These are phyloP conservation scores for Orycteropus afer DNA, from an alignment of 2,113 vertebrate genomes.

Conservation along the genomic window DNA sequence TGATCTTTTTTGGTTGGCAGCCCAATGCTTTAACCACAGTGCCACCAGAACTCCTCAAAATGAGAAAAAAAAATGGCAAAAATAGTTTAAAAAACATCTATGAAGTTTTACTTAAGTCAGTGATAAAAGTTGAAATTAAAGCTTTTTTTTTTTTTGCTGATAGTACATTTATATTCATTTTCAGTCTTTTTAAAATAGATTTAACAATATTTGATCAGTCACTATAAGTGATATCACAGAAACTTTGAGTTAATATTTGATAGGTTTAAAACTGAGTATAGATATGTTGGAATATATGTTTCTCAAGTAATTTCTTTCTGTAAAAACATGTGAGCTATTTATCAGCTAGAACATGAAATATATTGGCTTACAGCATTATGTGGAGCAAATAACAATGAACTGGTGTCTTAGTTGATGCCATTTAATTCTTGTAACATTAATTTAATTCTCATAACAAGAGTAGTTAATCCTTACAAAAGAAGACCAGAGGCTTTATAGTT, in stretches of 20 bases:
- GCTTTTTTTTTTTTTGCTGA: background rate
- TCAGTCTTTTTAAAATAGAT: slow-evolving; percentile 7
- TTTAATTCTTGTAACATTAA: slow-evolving; percentile 13
- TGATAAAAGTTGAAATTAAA: background rate
- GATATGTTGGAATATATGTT: background rate
- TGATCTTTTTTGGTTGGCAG: no score
- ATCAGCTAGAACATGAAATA: background rate
- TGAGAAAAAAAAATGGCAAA: slow-evolving; percentile 12
- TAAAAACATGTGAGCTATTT: background rate
- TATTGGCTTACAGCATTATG: background rate
- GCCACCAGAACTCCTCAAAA: no score
- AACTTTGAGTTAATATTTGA: slow-evolving; percentile 11
- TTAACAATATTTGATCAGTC: slow-evolving; percentile 12
- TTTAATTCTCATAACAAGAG: slow-evolving; percentile 11
- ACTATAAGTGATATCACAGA: background rate
- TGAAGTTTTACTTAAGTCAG: background rate
- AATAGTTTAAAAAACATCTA: background rate
- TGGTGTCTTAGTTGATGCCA: background rate
- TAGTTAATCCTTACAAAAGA: background rate
- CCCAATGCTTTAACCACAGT: no score
- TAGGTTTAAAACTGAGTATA: background rate
- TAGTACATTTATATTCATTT: background rate
- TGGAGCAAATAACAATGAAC: background rate
- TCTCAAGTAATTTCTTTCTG: background rate
- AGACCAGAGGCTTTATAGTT: background rate